phyloP scores from a whole-genome alignment of 2,888 invertebrate genomes.

The Clitarchus hookeri region DNA sequence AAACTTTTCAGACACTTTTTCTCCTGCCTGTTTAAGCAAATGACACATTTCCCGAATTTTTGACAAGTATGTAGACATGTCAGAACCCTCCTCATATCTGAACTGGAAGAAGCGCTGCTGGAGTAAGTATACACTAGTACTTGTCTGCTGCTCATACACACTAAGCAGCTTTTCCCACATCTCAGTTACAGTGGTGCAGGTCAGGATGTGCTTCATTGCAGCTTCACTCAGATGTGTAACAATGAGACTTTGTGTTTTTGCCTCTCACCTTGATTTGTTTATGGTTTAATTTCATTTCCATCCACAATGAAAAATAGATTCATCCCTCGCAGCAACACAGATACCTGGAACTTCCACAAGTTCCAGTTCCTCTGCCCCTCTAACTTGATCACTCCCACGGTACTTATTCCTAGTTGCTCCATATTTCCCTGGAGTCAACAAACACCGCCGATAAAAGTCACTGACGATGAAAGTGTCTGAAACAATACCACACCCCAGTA shows the following conservation, averaged over 20 bases:
- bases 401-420: no score
- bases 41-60: neutral
- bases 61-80: neutral
- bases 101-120: neutral
- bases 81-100: neutral
- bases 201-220: neutral
- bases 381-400: neutral
- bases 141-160: neutral
- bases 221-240: neutral
- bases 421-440: no score
- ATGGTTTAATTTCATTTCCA: neutral
- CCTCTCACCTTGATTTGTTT: neutral
- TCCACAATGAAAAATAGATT: neutral
- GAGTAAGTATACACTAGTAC: neutral
- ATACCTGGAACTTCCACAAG: neutral
- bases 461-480: no score
- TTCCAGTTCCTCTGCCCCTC: neutral
- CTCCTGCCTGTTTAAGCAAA: neutral
- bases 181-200: neutral
- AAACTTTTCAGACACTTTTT: constrained; percentile 11
- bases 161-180: neutral
- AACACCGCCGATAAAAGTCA: no score
- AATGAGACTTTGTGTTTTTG: neutral
- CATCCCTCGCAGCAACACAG: no score
- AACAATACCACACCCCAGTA: no score